Conservation (phyloP, 2,113 vertebrate species). For the Callionymus lyra region DNA sequence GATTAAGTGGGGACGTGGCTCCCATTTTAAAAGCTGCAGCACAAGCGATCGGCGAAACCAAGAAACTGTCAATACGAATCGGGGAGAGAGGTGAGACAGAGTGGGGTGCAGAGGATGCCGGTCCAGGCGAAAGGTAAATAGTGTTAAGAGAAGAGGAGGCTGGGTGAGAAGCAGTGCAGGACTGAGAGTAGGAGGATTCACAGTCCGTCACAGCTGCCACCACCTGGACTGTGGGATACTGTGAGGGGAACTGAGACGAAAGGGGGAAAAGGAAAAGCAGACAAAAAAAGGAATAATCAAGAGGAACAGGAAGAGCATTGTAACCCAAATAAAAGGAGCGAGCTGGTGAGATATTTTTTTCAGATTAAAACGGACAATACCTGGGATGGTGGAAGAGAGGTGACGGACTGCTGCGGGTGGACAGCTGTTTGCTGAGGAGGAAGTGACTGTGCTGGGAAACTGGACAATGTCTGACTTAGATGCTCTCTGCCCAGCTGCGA, state of each 20-base stretch:
- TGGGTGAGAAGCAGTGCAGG: constrained; percentile 35
- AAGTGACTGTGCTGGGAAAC: constrained; percentile 28
- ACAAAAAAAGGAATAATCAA: constrained; percentile 27
- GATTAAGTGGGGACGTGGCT: constrained; percentile 48
- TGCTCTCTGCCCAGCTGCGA: constrained; percentile 53
- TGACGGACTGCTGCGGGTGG: constrained; percentile 57
- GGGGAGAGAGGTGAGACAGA: constrained; percentile 66
- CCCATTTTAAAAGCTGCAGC: constrained; percentile 53
- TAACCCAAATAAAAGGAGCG: not conserved
- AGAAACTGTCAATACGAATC: constrained; percentile 55
- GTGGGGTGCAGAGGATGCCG: constrained; percentile 56
- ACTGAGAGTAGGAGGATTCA: constrained; percentile 37
- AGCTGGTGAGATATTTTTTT: not conserved
- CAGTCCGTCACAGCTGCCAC: constrained; percentile 47
- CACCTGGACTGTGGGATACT: constrained; percentile 57
- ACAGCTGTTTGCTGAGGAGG: constrained; percentile 26
- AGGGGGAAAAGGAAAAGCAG: constrained; percentile 27
- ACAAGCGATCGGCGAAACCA: constrained; percentile 66
- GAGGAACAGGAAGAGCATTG: not conserved
- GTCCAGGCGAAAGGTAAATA: constrained; percentile 47
- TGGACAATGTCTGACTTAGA: constrained; percentile 55
- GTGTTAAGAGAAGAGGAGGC: constrained; percentile 39
- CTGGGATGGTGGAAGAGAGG: constrained; percentile 70
- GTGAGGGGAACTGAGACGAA: constrained; percentile 43
- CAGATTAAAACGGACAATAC: constrained; percentile 48